These are phyloP conservation scores for Drosophila sturtevanti DNA, from an alignment of 1,140 invertebrate species.

Conservation along the genomic window DNA sequence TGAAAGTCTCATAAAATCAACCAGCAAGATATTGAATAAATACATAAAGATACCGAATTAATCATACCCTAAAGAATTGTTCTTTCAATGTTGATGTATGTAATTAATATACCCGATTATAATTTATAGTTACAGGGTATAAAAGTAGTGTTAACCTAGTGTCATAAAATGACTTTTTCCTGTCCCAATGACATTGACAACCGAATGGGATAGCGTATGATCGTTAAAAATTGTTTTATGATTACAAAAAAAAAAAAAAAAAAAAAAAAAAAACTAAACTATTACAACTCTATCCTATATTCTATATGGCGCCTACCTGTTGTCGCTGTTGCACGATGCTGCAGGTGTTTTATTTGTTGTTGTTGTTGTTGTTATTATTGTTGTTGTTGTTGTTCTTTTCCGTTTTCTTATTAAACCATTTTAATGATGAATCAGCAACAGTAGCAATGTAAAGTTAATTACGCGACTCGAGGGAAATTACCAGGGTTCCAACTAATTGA, in stretches of 20 bases:
- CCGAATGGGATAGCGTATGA: background rate
- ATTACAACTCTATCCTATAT: background rate
- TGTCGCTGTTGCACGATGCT: background rate
- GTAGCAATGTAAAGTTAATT: constrained; percentile 5
- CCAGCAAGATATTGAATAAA: background rate
- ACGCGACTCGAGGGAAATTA: constrained; percentile 17
- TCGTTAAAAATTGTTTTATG: constrained; percentile 4
- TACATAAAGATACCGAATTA: background rate
- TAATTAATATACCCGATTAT: background rate
- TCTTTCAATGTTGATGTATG: no score
- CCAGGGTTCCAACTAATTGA: constrained; percentile 38
- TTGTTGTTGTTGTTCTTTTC: background rate
- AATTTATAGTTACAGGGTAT: background rate
- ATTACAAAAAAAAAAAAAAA: background rate
- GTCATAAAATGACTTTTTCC: background rate
- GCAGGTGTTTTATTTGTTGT: background rate
- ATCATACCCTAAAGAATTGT: background rate
- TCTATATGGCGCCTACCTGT: background rate
- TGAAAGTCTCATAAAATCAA: background rate
- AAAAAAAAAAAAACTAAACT: background rate
- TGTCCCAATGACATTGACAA: constrained; percentile 2
- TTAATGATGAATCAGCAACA: constrained; percentile 25
- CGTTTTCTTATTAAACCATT: constrained; percentile 11
- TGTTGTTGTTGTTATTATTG: background rate
- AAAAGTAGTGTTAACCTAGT: background rate